These are phyloP conservation scores for Drosophila kokeensis DNA, from an alignment of 2,888 invertebrate genomes.

Conservation along the genomic window DNA sequence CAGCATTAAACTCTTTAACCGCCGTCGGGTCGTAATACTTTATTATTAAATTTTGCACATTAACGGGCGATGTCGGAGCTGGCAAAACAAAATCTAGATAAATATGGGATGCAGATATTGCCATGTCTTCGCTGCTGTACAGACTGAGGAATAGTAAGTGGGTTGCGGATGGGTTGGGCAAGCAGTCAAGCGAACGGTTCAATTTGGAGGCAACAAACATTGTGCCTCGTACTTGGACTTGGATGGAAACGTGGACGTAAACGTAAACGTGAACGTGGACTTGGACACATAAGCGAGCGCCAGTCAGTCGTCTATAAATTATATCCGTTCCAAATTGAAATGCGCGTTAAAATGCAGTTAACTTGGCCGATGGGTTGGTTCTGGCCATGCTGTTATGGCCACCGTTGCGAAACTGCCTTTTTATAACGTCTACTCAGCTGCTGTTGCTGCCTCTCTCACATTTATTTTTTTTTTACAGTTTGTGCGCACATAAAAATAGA, in stretches of 20 bases:
- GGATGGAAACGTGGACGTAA: slow-evolving; percentile 12
- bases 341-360: slow-evolving; percentile 85
- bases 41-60: slow-evolving; percentile 79
- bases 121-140: slow-evolving; percentile 16
- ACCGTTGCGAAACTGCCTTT: slow-evolving; percentile 72
- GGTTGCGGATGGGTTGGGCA: slow-evolving; percentile 4
- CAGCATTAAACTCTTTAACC: slow-evolving; percentile 74
- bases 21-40: slow-evolving; percentile 65
- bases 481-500: slow-evolving; percentile 79
- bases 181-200: slow-evolving; percentile 73
- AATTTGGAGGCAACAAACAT: slow-evolving; percentile 74
- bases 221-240: slow-evolving; percentile 33
- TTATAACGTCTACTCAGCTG: slow-evolving; percentile 67
- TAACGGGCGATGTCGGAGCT: slow-evolving; percentile 57
- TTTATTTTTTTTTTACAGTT: slow-evolving; percentile 66
- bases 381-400: slow-evolving; percentile 76
- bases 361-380: slow-evolving; percentile 76
- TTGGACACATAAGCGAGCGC: slow-evolving; percentile 67
- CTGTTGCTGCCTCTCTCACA: slow-evolving; percentile 32
- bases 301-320: slow-evolving; percentile 84
- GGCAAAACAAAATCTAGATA: slow-evolving; percentile 78
- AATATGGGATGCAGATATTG: slow-evolving; percentile 67
- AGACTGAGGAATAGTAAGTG: neutral
- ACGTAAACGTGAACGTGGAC: slow-evolving; percentile 14
- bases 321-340: slow-evolving; percentile 85